phyloP scores from a whole-genome alignment of 2,888 invertebrate genomes.

The Griposia aprilina region DNA sequence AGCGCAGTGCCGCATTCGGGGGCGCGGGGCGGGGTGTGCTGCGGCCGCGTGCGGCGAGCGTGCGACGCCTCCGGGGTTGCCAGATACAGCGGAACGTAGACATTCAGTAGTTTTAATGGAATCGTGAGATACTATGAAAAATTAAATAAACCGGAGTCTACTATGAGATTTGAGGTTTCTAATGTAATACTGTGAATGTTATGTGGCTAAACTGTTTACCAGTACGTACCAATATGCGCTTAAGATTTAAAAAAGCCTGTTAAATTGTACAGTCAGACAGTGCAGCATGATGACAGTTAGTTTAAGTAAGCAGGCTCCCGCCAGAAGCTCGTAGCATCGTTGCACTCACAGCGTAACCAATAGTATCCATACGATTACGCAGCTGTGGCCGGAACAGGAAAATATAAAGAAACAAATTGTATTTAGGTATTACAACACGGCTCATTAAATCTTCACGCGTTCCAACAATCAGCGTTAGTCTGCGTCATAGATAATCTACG shows the following conservation, averaged over 20 bases:
- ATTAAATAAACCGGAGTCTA: background rate
- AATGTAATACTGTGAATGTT: background rate
- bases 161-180: background rate
- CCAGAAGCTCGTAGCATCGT: background rate
- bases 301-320: background rate
- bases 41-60: conserved; percentile 73
- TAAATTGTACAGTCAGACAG: background rate
- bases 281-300: background rate
- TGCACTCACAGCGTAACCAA: background rate
- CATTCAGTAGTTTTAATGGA: background rate
- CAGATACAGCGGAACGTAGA: conserved; percentile 20
- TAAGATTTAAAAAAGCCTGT: background rate
- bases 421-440: background rate
- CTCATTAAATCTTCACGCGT: background rate
- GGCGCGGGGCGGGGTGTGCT: conserved; percentile 81
- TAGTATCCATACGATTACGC: background rate
- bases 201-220: background rate
- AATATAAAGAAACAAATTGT: background rate
- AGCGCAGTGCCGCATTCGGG: conserved; percentile 90
- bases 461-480: background rate
- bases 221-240: no score
- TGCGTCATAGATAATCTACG: background rate
- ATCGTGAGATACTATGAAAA: background rate
- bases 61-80: conserved; percentile 55
- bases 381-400: background rate